Evolutionary conservation across 2,113 vertebrate genomes (phyloP), one percentile per base, ranked within the genome.

Genomic region (Alosa alosa): DNA sequence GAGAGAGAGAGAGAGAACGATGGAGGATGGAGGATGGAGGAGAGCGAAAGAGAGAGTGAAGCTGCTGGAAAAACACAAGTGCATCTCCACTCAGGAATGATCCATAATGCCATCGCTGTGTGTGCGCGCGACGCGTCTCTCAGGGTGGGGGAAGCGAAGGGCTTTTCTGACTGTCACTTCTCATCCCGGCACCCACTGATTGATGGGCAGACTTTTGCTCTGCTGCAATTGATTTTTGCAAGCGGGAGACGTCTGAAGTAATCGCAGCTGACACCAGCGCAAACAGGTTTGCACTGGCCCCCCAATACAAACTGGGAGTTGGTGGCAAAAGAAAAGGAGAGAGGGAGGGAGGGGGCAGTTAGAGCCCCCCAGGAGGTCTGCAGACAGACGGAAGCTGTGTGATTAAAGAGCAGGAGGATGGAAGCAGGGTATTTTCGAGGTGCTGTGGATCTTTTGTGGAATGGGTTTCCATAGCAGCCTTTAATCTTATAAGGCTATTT

Each of bases 221-320:
- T 88, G 88, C 83, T 87, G 84, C 55, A 85, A 90, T 91, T 86
- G 85, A 89, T 92, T 93, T 84, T 85, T 47, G 85, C 84, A 25
- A 82, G 86, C 82, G 82, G 57, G 83, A 86, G 89, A 89, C 86
- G 64, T 88, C 52, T 89, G 82, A 90, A 81, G 81, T 92, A 88
- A 92, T 85, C 84, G 81, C 13, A 83, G 87, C 87, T 90, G 91
- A 92, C 89, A 49, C 57, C 85, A 88, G 84, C 86, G 89, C 86
- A 88, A 90, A 90, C 86, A 55, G 39, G 84, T 86, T 85, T 90
- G 81, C 87, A 84, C 84, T n/a, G 81, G 44, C 84, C 82, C 50
- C 82, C 50, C 7, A 11, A 57, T 49, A 46, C 72, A 22, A 57
- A 49, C 39, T 6, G 31, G 36, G 64, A 31, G 64, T 36, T 36